These are phyloP conservation scores for Dynastes maya DNA, from an alignment of 2,888 invertebrate genomes.

Conservation along the genomic window DNA sequence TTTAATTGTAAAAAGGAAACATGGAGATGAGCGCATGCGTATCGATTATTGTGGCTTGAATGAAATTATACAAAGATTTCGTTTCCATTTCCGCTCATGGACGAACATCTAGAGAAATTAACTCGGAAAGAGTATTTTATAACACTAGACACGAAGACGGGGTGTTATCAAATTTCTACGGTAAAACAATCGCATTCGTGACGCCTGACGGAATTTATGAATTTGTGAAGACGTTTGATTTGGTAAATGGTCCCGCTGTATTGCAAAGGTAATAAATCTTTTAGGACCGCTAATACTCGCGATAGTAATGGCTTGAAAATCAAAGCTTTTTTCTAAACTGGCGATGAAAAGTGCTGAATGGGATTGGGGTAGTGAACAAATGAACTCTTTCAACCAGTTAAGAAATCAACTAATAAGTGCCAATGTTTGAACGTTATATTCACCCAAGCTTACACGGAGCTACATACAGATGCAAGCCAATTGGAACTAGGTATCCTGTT, in stretches of 20 bases:
- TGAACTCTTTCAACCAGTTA: neutral
- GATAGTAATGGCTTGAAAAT: conserved; percentile 35
- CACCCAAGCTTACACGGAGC: conserved; percentile 10
- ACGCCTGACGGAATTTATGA: conserved; percentile 63
- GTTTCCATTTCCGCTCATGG: too few relatives aligned
- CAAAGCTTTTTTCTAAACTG: conserved; percentile 51
- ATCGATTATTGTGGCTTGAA: too few relatives aligned
- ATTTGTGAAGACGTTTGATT: conserved; percentile 61
- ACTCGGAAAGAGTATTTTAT: too few relatives aligned
- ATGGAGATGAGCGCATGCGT: conserved; percentile 50
- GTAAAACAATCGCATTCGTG: conserved; percentile 58
- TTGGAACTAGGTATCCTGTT: conserved; percentile 6
- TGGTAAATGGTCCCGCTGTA: neutral
- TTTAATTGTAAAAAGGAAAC: conserved; percentile 56
- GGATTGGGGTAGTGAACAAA: neutral
- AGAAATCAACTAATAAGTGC: neutral
- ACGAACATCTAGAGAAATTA: too few relatives aligned
- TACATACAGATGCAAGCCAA: conserved; percentile 21
- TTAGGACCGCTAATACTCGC: neutral
- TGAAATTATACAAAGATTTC: conserved; percentile 18
- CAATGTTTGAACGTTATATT: conserved; percentile 5
- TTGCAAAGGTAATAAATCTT: neutral
- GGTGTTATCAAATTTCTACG: conserved; percentile 56
- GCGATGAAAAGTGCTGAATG: neutral
- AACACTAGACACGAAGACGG: too few relatives aligned